A percentile compares a stretch with the other conserved stretches of the same genome.
These are phyloP conservation scores for Bambusicola thoracicus DNA, from an alignment of 2,113 vertebrate species.

Conservation along the genomic window DNA sequence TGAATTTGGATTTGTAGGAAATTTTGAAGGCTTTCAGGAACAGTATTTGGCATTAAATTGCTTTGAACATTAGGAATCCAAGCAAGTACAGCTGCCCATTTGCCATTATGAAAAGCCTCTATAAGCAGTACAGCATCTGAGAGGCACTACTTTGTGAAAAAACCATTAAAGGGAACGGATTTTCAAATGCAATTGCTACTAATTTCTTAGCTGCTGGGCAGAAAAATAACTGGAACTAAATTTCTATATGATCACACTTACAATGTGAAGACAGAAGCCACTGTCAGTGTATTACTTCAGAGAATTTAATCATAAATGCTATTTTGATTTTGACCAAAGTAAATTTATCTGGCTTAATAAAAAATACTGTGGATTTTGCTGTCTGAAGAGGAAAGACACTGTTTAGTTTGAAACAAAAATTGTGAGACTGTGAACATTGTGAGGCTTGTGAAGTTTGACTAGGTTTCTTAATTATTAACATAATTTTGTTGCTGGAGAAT, in stretches of 20 bases:
- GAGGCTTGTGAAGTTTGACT: slow-evolving; percentile 5
- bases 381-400: neutral
- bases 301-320: slow-evolving; percentile 39
- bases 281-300: slow-evolving; percentile 18
- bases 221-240: slow-evolving; percentile 69
- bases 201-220: slow-evolving; percentile 69
- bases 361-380: neutral
- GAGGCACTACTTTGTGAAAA: neutral
- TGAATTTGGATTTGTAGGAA: slow-evolving; percentile 71
- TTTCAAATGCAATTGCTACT: slow-evolving; percentile 60
- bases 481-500: neutral
- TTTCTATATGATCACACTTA: slow-evolving; percentile 49
- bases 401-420: neutral
- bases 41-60: slow-evolving; percentile 64
- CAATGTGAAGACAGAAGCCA: slow-evolving; percentile 59
- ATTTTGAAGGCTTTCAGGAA: slow-evolving; percentile 71
- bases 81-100: slow-evolving; percentile 46
- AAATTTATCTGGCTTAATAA: slow-evolving; percentile 27
- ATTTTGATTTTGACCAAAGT: slow-evolving; percentile 56
- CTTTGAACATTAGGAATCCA: slow-evolving; percentile 62
- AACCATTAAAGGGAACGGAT: slow-evolving; percentile 31
- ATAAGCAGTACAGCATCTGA: neutral
- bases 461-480: neutral
- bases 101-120: slow-evolving; percentile 41
- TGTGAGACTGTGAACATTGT: neutral